These are phyloP conservation scores for Coranthus polyacanthus DNA, from an alignment of 2,797 vertebrate species.

Conservation along the genomic window DNA sequence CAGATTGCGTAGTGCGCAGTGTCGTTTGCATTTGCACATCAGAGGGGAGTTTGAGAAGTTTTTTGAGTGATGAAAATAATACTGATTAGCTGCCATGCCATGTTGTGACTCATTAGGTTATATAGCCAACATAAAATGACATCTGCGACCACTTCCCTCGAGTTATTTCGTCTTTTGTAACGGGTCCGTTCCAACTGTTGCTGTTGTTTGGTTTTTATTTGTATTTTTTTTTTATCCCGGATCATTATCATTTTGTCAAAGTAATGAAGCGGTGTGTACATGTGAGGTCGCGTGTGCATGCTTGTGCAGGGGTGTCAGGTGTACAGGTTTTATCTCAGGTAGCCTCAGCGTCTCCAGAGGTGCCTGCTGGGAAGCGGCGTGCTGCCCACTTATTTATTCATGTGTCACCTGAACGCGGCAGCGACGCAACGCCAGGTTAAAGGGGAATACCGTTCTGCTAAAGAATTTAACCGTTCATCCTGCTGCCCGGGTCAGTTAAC, in stretches of 20 bases:
- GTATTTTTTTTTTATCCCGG: not conserved
- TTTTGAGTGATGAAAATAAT: not conserved
- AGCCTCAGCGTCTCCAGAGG: conserved; percentile 46
- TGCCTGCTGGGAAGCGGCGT: conserved; percentile 74
- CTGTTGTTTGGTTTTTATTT: too few relatives aligned
- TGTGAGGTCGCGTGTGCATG: conserved; percentile 28
- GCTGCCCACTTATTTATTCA: conserved; percentile 78
- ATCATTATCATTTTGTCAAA: not conserved
- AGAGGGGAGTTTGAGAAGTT: conserved; percentile 39
- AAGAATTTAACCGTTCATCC: conserved; percentile 9
- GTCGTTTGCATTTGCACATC: not conserved
- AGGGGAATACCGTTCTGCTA: conserved; percentile 20
- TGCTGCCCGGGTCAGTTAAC: not conserved
- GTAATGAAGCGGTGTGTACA: conserved; percentile 18
- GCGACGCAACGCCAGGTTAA: conserved; percentile 38
- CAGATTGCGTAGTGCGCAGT: not conserved
- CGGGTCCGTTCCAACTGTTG: conserved; percentile 39
- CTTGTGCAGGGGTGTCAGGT: conserved; percentile 75
- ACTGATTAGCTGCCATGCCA: not conserved
- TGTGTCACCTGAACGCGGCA: conserved; percentile 81
- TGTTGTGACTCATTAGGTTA: not conserved
- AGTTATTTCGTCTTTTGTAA: conserved; percentile 4
- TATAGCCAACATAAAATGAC: too few relatives aligned
- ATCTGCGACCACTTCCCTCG: not conserved
- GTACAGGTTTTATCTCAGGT: conserved; percentile 73